These are phyloP conservation scores for Trissolcus brochymenae DNA, from an alignment of 2,888 invertebrate genomes.

Conservation along the genomic window DNA sequence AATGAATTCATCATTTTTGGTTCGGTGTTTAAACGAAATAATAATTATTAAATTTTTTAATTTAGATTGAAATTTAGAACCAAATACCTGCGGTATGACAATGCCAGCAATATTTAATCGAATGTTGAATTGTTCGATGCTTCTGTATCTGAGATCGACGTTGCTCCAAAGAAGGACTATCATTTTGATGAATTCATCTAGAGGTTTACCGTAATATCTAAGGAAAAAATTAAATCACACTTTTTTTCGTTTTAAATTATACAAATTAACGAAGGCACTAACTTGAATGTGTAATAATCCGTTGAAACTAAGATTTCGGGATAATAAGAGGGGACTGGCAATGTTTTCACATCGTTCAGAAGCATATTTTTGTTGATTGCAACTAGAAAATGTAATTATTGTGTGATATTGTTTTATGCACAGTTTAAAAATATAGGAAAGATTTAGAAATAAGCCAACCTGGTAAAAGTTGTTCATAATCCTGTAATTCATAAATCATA, in stretches of 20 bases:
- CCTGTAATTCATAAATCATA: neutral
- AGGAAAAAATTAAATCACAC: neutral
- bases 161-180: conserved; percentile 2
- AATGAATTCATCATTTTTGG: too few species aligned
- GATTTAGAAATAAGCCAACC: neutral
- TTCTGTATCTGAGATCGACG: conserved; percentile 8
- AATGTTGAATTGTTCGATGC: conserved; percentile 1
- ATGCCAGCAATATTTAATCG: conserved; percentile 15
- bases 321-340: neutral
- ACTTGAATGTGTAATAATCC: neutral
- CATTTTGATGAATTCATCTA: conserved; percentile 1
- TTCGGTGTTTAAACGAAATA: too few species aligned
- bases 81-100: conserved; percentile 9
- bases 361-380: too few species aligned
- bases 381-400: neutral
- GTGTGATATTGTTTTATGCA: too few species aligned
- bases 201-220: neutral
- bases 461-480: neutral
- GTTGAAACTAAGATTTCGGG: neutral
- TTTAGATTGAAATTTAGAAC: too few species aligned
- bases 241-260: neutral
- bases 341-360: too few species aligned
- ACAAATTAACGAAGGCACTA: neutral
- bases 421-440: too few species aligned
- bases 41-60: too few species aligned